A percentile compares a stretch with the other conserved stretches of the same genome.
Conservation (phyloP, 2,113 vertebrate genomes). For the Neodon shergylaensis region DNA sequence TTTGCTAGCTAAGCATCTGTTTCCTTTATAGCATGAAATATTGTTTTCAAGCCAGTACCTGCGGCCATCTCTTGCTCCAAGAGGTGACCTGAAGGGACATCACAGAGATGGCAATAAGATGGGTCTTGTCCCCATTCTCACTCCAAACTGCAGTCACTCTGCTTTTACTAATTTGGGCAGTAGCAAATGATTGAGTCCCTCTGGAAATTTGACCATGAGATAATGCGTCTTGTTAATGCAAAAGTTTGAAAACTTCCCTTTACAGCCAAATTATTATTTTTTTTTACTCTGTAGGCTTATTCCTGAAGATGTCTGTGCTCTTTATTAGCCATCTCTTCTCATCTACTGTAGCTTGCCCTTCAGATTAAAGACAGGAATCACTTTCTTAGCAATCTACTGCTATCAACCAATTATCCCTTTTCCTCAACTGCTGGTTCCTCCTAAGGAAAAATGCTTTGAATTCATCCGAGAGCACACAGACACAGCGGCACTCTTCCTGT, state of each 20-base stretch:
- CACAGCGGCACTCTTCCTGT: neutral
- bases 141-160: neutral
- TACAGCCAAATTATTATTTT: neutral
- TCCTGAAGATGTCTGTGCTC: neutral
- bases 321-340: neutral
- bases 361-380: neutral
- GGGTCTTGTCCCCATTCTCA: neutral
- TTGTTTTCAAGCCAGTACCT: neutral
- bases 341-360: neutral
- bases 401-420: neutral
- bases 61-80: neutral
- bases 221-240: neutral
- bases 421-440: neutral
- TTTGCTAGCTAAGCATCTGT: neutral
- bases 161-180: neutral
- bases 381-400: neutral
- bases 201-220: neutral
- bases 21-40: neutral
- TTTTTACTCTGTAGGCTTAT: neutral
- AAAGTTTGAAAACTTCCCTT: neutral
- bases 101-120: neutral
- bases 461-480: neutral
- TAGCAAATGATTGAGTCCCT: neutral
- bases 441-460: conserved; percentile 11
- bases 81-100: neutral